A percentile compares a stretch with the other conserved stretches of the same genome.
Evolutionary conservation across 2,888 invertebrate genomes (phyloP).

Genomic region (Gastracanthus pulcherrimus): DNA sequence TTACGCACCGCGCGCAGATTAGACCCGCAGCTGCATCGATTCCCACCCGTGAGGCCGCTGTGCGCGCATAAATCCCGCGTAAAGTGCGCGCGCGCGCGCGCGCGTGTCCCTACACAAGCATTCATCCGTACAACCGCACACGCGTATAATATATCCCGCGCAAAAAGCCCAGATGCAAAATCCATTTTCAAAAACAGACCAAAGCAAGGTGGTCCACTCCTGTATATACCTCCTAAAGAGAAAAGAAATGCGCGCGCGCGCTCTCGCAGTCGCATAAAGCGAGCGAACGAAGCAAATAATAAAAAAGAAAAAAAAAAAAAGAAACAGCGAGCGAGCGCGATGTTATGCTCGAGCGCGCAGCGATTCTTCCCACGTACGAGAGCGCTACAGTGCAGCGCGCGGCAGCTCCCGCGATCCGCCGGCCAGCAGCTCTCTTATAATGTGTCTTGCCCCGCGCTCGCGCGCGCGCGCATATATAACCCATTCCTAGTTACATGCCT

Average conservation of each 20-base stretch:
- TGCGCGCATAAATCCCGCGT: background rate
- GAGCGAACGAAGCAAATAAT: background rate
- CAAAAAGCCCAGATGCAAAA: background rate
- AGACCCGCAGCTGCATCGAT: background rate
- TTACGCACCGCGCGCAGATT: background rate
- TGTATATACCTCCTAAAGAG: background rate
- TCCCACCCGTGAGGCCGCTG: background rate
- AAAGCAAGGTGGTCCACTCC: background rate
- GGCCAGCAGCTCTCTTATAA: constrained; percentile 22
- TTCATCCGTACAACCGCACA: no score
- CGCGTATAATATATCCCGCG: no score
- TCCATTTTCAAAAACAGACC: background rate
- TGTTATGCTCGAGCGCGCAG: constrained; percentile 53
- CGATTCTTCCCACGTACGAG: constrained; percentile 58
- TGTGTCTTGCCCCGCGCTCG: constrained; percentile 28
- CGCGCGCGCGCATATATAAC: constrained; percentile 37
- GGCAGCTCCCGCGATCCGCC: constrained; percentile 25
- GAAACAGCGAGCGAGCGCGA: constrained; percentile 13
- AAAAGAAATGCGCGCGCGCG: background rate
- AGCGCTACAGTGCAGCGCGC: constrained; percentile 19
- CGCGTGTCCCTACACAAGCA: no score
- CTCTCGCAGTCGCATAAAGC: background rate
- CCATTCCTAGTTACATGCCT: constrained; percentile 53
- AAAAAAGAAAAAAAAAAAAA: constrained; percentile 1
- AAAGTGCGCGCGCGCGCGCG: background rate